A percentile compares a stretch with the other conserved stretches of the same genome.
These are phyloP conservation scores for Hyperoplus lanceolatus DNA, from an alignment of 2,797 vertebrate genomes.

Conservation along the genomic window DNA sequence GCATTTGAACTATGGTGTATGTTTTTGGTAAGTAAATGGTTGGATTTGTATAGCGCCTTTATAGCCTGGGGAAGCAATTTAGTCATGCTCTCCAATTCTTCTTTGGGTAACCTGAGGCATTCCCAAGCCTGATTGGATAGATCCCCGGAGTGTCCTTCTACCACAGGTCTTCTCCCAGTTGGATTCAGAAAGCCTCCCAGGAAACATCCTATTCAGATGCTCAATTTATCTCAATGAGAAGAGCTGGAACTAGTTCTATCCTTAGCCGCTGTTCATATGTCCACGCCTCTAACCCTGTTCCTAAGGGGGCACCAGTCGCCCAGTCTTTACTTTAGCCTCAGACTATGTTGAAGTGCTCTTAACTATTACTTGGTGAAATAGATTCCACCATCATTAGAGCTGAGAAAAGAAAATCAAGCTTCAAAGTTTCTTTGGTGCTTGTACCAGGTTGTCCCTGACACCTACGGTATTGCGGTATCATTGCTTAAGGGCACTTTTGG, in stretches of 20 bases:
- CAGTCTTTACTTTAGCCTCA: not conserved
- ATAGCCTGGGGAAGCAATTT: not conserved
- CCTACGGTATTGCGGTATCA: conserved; percentile 12
- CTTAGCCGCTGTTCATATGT: not conserved
- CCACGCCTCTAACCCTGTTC: not conserved
- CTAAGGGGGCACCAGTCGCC: not conserved
- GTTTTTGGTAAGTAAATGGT: conserved; percentile 12
- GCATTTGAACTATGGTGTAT: not conserved
- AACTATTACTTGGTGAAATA: not conserved
- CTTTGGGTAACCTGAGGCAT: not conserved
- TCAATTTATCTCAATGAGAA: not conserved
- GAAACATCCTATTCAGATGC: not conserved
- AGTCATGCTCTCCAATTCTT: conserved; percentile 17
- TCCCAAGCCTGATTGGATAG: conserved; percentile 16
- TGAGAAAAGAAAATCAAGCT: not conserved
- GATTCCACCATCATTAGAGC: not conserved
- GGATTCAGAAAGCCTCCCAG: not conserved
- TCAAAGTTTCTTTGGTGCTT: not conserved
- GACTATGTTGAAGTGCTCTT: not conserved
- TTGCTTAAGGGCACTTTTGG: conserved; percentile 50
- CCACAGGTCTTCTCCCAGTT: not conserved
- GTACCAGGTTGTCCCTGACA: conserved; percentile 8
- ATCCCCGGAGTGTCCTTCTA: conserved; percentile 10
- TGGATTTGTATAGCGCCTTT: not conserved
- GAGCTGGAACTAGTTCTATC: not conserved